Conservation (phyloP, 2,888 invertebrate species). For the Cybosia mesomella region DNA sequence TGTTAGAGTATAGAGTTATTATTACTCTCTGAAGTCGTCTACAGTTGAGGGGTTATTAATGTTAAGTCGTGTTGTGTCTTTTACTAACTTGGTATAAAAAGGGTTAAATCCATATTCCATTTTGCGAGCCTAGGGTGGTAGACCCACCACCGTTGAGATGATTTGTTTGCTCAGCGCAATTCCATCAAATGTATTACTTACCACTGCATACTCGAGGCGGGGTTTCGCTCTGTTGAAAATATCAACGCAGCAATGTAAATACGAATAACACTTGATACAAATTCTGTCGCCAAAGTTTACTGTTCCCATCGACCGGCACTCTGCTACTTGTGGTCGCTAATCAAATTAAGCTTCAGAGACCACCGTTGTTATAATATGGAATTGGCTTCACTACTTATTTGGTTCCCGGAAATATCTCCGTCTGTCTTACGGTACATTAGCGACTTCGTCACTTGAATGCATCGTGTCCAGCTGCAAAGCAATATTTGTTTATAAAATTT, state of each 20-base stretch:
- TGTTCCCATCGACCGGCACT: constrained; percentile 71
- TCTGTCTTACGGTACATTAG: too few relatives aligned
- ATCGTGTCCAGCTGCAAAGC: too few relatives aligned
- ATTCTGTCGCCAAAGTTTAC: constrained; percentile 73
- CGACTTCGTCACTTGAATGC: too few relatives aligned
- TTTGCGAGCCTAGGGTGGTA: not conserved
- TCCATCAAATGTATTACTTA: not conserved
- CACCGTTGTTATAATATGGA: constrained; percentile 56
- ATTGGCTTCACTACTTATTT: constrained; percentile 23
- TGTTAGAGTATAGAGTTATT: too few relatives aligned
- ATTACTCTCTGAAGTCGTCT: too few relatives aligned
- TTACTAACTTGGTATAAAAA: too few relatives aligned
- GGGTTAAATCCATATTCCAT: not conserved
- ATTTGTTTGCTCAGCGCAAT: not conserved
- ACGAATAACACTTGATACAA: constrained; percentile 56
- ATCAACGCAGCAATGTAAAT: constrained; percentile 35
- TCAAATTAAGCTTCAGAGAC: constrained; percentile 83
- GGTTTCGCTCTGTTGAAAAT: constrained; percentile 6
- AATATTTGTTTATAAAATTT: too few relatives aligned
- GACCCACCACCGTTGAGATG: not conserved
- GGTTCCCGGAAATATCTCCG: too few relatives aligned
- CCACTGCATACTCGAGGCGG: not conserved
- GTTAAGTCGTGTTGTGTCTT: too few relatives aligned
- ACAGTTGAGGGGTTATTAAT: too few relatives aligned
- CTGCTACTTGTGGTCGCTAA: constrained; percentile 78